A percentile compares a stretch with the other conserved stretches of the same genome.
Conservation (phyloP, 2,888 invertebrate species). For the Philopedon plagiatum region DNA sequence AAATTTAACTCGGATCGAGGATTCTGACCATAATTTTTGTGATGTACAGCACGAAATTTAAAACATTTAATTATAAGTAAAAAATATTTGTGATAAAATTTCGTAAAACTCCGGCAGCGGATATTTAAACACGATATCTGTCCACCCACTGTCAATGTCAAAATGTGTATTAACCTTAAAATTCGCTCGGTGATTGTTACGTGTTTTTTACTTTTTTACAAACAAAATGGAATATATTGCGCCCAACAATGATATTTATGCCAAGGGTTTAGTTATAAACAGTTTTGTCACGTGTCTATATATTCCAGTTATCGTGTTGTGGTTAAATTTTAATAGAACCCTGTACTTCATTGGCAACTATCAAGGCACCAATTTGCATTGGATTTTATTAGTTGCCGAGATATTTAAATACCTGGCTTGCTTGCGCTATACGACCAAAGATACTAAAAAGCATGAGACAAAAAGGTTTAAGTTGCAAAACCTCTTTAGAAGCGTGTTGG, state of each 20-base stretch:
- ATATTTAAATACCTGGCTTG: slow-evolving; percentile 68
- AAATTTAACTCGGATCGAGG: no score
- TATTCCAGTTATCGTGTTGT: slow-evolving; percentile 73
- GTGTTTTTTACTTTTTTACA: neutral
- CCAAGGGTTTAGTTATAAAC: slow-evolving; percentile 52
- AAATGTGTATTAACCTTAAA: neutral
- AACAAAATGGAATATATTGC: slow-evolving; percentile 20
- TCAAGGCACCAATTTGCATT: slow-evolving; percentile 63
- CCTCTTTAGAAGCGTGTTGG: slow-evolving; percentile 69
- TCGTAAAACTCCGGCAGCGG: neutral
- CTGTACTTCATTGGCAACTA: slow-evolving; percentile 75
- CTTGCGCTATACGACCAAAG: slow-evolving; percentile 46
- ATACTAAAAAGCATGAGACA: slow-evolving; percentile 63
- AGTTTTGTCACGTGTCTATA: slow-evolving; percentile 74
- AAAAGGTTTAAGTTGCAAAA: slow-evolving; percentile 50
- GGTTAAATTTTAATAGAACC: slow-evolving; percentile 73
- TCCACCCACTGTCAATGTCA: slow-evolving; percentile 3
- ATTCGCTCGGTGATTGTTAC: neutral
- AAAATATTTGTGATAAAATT: no score
- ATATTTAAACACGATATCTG: neutral
- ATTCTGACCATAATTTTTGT: no score
- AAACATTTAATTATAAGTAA: no score
- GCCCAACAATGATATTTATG: slow-evolving; percentile 7
- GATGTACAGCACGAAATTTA: no score
- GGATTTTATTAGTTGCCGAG: slow-evolving; percentile 69